Conservation (phyloP, 1,140 invertebrate species). For the Aethina tumida region DNA sequence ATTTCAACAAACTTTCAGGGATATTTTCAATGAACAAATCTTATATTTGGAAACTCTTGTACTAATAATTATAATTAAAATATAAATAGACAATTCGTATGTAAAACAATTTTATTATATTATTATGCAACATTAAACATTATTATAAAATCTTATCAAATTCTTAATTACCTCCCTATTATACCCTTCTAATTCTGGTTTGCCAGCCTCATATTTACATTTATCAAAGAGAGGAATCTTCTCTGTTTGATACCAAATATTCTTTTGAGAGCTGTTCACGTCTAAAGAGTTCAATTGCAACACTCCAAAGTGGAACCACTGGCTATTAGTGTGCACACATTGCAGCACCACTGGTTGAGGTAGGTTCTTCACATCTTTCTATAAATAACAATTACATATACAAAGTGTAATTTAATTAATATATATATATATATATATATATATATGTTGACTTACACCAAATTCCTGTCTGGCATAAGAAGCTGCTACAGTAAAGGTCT, state of each 20-base stretch:
- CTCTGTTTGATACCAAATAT: constrained; percentile 66
- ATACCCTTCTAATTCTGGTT: constrained; percentile 58
- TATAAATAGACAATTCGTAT: not conserved
- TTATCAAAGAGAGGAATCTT: constrained; percentile 55
- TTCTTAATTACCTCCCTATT: constrained; percentile 68
- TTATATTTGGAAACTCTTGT: too few species aligned
- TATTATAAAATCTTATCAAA: constrained; percentile 68
- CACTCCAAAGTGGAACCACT: constrained; percentile 66
- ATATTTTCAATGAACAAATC: too few species aligned
- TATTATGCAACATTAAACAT: constrained; percentile 24
- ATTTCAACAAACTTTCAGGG: too few species aligned
- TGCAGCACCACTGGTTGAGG: constrained; percentile 73
- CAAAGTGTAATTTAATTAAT: too few species aligned
- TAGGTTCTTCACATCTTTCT: constrained; percentile 52
- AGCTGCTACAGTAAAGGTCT: constrained; percentile 60
- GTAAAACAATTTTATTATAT: not conserved
- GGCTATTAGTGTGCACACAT: constrained; percentile 65
- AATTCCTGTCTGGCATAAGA: constrained; percentile 59
- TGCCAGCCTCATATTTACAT: constrained; percentile 51
- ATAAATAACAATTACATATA: too few species aligned
- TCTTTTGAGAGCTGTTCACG: constrained; percentile 53
- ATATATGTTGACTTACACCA: constrained; percentile 46
- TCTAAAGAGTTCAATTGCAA: constrained; percentile 80
- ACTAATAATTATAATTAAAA: too few species aligned
- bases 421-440: too few species aligned